Base-by-base conservation (phyloP, 2,888 invertebrate species). In the Ormyrus nitidulus region DNA sequence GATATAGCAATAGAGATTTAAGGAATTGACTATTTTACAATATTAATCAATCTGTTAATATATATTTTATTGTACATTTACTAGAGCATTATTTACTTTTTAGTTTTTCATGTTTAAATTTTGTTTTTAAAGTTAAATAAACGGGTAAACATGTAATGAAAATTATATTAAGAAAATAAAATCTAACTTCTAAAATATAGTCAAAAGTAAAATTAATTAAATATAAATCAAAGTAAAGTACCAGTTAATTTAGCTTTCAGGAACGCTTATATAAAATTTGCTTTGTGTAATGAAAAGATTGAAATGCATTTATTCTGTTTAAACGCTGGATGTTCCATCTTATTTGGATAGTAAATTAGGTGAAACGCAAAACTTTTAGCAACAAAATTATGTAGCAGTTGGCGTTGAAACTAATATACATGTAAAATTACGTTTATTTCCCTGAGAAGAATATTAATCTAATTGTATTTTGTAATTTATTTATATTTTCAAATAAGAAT, bases 401-500 rank as follows among this genome's bases (percentile, higher is more conserved):
- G 70, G 76, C 79, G 79, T 80, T 80, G 48, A 71, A 80, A 85
- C 72, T 74, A 79, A 81, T 70, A 66, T 46, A 65, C n/a, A 51
- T 75, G 68, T 81, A 75, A 70, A 81, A 83, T 83, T 83, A 83
- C 82, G 72, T 86, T 88, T 84, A 83, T 80, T 84, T 86, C 84
- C 84, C 83, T 84, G 81, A 84, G 81, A 79, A 84, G 85, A 86
- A 85, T 85, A 86, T 87, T 86, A 85, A 86, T 86, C 85, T 84
- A 86, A 86, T 83, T 87, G 86, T 87, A 88, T 89, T 89, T 90
- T 90, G 87, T 90, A 89, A 90, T 89, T 90, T 89, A 90, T 89
- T 90, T 90, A 89, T 90, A 89, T 88, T 89, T 89, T 89, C 85
- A 82, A 86, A 78, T 86, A 85, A 87, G 83, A 87, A 87, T 86